phyloP scores from a whole-genome alignment of 2,797 vertebrate genomes.

The Oophaga sylvatica region DNA sequence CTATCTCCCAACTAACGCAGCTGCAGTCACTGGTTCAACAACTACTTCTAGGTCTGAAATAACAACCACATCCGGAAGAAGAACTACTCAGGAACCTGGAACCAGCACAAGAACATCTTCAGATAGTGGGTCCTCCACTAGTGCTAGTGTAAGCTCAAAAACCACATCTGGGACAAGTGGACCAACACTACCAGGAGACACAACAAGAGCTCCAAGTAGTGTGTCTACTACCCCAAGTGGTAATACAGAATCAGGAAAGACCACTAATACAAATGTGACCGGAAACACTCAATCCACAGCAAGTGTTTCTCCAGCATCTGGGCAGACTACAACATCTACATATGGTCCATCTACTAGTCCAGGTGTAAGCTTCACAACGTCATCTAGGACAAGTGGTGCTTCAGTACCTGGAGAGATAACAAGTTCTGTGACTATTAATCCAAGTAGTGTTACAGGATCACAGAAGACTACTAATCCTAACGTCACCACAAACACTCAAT shows the following conservation, averaged over 20 bases:
- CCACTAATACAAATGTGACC: not conserved
- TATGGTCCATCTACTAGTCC: no score
- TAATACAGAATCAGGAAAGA: not conserved
- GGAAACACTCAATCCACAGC: not conserved
- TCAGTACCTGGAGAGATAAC: not conserved
- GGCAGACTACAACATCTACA: no score
- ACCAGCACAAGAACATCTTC: not conserved
- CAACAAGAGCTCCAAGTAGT: not conserved
- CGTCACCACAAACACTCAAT: no score
- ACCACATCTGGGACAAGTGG: not conserved
- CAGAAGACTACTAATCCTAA: not conserved
- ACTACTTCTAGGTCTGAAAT: not conserved
- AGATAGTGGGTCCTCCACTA: not conserved
- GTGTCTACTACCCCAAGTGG: not conserved
- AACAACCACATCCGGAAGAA: not conserved
- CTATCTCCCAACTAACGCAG: no score
- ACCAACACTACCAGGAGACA: not conserved
- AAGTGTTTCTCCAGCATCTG: not conserved
- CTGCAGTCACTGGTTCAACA: not conserved
- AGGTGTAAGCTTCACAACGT: no score
- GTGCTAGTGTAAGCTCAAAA: not conserved
- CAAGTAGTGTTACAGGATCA: not conserved
- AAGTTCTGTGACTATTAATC: not conserved
- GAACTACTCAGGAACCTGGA: not conserved
- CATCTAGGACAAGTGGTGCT: not conserved